Base-by-base conservation (phyloP, 2,888 invertebrate species). In the Acanthosepion lycidas region DNA sequence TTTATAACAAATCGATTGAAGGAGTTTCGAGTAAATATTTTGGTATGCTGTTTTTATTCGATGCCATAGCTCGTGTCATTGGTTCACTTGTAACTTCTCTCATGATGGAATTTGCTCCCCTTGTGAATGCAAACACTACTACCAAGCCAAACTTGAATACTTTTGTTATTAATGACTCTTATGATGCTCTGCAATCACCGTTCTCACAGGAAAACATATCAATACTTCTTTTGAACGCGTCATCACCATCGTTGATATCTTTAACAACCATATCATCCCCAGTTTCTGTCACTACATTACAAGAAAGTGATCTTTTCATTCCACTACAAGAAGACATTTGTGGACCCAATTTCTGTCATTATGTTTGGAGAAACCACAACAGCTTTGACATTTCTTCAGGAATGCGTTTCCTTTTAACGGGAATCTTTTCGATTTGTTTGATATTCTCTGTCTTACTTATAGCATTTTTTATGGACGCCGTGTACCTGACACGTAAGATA, bases 21-120 rank as follows among this genome's bases (percentile, higher is more conserved):
- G 95, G 95, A 94, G 96, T 96, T 2, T 96, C 97, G 53, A 96
- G 96, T 94, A 96, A 95, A 64, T 97, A 96, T 95, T 97, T 97
- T 95, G 97, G 97, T 20, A 96, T 97, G 55, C 97, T 97, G 94
- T 97, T 96, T 95, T 95, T 97, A 91, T 96, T 96, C 92, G 96
- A 96, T 93, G 97, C 97, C 95, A 95, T 96, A 26, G 96, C 97
- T 12, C 96, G 97, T 94, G 96, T 97, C 18, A 94, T 96, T 48
- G 97, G 97, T 28, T 97, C 97, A 94, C 95, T 97, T 12, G 96
- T 97, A 42, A 96, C 97, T 12, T 97, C 97, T 6, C 93, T 96
- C 0, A 96, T 97, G 6, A 96, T 97, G 18, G 95, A 95, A 48
- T 94, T 95, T 26, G 95, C 91, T 6, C 91, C 91, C 0, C 51